Conservation (phyloP, 2,888 invertebrate genomes). For the Platycheirus albimanus region DNA sequence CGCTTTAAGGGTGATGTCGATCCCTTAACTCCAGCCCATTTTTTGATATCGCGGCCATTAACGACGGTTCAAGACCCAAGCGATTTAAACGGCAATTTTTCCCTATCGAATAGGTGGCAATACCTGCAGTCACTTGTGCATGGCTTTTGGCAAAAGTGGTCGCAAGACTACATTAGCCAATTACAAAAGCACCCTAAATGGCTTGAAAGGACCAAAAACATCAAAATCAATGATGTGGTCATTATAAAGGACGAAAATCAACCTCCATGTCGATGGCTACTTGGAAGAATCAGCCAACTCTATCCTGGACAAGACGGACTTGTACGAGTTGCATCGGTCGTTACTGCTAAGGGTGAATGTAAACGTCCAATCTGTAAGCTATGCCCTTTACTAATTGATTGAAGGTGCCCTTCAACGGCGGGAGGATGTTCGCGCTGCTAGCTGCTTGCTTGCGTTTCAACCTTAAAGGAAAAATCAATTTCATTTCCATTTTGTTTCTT, state of each 20-base stretch:
- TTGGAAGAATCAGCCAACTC: conserved; percentile 71
- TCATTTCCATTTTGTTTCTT: too few species aligned
- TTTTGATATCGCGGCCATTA: conserved; percentile 40
- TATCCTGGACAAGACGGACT: too few species aligned
- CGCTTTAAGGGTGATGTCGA: too few species aligned
- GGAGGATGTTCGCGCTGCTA: conserved; percentile 16
- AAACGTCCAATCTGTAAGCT: conserved; percentile 46
- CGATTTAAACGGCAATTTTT: neutral
- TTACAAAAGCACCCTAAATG: conserved; percentile 76
- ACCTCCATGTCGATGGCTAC: conserved; percentile 75
- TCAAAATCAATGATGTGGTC: too few species aligned
- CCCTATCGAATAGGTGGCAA: conserved; percentile 75
- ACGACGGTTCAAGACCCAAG: conserved; percentile 9
- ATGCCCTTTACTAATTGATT: conserved; percentile 31
- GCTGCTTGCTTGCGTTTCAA: too few species aligned
- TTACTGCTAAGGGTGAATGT: conserved; percentile 29
- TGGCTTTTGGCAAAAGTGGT: conserved; percentile 76
- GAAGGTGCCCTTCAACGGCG: conserved; percentile 14
- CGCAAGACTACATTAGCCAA: conserved; percentile 74
- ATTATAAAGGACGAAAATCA: too few species aligned
- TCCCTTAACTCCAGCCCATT: conserved; percentile 73
- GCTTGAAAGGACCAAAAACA: too few species aligned
- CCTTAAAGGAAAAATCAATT: too few species aligned
- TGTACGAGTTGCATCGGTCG: conserved; percentile 66
- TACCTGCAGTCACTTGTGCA: conserved; percentile 74